Percentiles rank a stretch among this genome's conserved stretches.
phyloP scores from a whole-genome alignment of 2,113 vertebrate genomes.

The Cathartes aura region DNA sequence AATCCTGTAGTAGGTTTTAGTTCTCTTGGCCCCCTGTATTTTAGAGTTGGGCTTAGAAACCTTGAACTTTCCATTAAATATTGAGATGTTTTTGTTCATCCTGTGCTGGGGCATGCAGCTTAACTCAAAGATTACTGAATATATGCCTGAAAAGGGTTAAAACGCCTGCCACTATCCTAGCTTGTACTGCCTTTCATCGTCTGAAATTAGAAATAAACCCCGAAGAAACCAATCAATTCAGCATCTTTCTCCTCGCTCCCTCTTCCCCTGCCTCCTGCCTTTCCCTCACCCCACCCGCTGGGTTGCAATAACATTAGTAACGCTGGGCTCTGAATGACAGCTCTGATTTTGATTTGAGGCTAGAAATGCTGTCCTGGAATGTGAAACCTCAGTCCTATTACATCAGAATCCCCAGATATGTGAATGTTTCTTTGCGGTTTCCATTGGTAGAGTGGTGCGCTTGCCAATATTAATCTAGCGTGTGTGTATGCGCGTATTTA shows the following conservation, averaged over 20 bases:
- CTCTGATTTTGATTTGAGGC: constrained; percentile 43
- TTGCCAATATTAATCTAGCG: constrained; percentile 19
- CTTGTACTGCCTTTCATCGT: neutral
- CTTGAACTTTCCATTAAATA: neutral
- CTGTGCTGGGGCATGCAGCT: neutral
- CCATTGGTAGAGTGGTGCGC: neutral
- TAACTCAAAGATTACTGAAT: neutral
- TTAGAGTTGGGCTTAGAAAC: neutral
- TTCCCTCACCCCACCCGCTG: neutral
- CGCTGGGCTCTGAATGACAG: constrained; percentile 37
- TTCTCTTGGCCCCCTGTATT: neutral
- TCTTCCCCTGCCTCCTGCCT: neutral
- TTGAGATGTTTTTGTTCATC: neutral
- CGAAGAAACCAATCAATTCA: neutral
- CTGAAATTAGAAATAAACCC: constrained; percentile 11
- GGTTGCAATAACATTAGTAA: neutral
- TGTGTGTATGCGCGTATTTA: neutral
- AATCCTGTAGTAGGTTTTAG: neutral
- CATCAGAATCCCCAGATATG: constrained; percentile 64
- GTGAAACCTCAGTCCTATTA: constrained; percentile 58
- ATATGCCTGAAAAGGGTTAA: constrained; percentile 28
- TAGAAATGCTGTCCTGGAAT: constrained; percentile 12
- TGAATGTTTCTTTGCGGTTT: constrained; percentile 48
- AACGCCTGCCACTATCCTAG: neutral
- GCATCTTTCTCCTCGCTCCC: neutral